A percentile compares a stretch with the other conserved stretches of the same genome.
Evolutionary conservation across 1,140 invertebrate species (phyloP).

Genomic region (Aphaenogaster rudis): DNA sequence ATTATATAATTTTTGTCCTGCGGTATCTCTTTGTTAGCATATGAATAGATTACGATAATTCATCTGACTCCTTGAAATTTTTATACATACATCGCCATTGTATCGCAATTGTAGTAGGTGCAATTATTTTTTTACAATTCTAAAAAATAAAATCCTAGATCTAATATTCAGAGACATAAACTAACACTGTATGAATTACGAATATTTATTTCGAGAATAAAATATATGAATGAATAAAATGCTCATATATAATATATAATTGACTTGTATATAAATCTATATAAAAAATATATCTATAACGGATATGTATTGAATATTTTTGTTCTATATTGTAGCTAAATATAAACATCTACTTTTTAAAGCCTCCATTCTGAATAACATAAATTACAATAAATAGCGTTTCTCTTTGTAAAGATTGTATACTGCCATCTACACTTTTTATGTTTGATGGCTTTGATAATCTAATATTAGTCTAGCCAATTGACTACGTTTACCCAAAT

Average conservation of each 20-base stretch:
- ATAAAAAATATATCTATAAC: conserved; percentile 18
- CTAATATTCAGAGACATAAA: conserved; percentile 8
- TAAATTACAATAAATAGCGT: conserved; percentile 40
- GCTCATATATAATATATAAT: conserved; percentile 45
- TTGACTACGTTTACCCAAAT: conserved; percentile 85
- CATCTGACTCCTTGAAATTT: conserved; percentile 56
- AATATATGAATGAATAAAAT: conserved; percentile 73
- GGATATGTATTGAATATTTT: not conserved
- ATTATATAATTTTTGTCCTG: not conserved
- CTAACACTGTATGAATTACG: conserved; percentile 39
- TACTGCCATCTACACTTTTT: conserved; percentile 40
- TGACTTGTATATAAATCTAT: conserved; percentile 8
- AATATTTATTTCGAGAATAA: conserved; percentile 73
- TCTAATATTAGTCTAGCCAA: conserved; percentile 86
- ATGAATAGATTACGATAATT: conserved; percentile 57
- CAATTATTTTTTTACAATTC: conserved; percentile 29
- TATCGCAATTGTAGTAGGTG: conserved; percentile 38
- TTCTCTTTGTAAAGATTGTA: conserved; percentile 19
- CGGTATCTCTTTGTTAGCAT: not conserved
- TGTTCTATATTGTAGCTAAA: conserved; percentile 7
- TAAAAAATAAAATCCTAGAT: not conserved
- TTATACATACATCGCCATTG: conserved; percentile 10
- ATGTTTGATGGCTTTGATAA: conserved; percentile 78
- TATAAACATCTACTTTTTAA: conserved; percentile 12
- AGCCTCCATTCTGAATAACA: not conserved